Conservation (phyloP, 1,140 invertebrate species). For the Muscidifurax raptorellus region DNA sequence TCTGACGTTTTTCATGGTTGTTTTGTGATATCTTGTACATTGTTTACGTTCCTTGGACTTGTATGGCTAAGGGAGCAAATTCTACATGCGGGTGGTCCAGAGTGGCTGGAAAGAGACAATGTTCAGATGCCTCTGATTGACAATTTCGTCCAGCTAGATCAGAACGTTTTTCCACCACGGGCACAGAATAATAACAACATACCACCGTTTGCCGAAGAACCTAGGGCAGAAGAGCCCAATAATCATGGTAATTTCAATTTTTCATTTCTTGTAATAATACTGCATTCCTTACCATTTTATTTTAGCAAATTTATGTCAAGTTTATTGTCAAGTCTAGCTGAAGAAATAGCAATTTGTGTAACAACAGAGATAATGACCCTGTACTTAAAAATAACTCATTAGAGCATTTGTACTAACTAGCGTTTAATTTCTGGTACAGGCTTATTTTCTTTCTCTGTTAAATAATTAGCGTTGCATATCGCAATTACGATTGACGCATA, state of each 20-base stretch:
- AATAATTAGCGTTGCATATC: no score
- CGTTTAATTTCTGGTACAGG: no score
- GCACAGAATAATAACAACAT: slow-evolving; percentile 73
- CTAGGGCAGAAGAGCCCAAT: slow-evolving; percentile 58
- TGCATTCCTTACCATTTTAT: no score
- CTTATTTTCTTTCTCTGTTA: background rate
- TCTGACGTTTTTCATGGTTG: slow-evolving; percentile 97
- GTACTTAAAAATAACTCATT: no score
- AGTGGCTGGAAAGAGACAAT: slow-evolving; percentile 91
- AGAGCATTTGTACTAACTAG: no score
- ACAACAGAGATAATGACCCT: no score
- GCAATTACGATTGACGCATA: no score
- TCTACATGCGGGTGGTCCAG: slow-evolving; percentile 95
- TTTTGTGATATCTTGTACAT: slow-evolving; percentile 96
- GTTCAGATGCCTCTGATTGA: slow-evolving; percentile 69
- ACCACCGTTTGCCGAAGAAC: slow-evolving; percentile 69
- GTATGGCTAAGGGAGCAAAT: slow-evolving; percentile 99
- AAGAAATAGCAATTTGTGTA: background rate
- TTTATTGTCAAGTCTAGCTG: no score
- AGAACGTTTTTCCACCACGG: slow-evolving; percentile 60
- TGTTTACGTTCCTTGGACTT: slow-evolving; percentile 97
- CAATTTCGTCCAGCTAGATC: slow-evolving; percentile 63
- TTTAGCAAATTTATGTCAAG: no score
- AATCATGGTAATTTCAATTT: slow-evolving; percentile 55
- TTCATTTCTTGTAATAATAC: background rate